Evolutionary conservation across 2,888 invertebrate genomes (phyloP), one percentile per base, ranked within the genome.

Genomic region (Arctia plantaginis): DNA sequence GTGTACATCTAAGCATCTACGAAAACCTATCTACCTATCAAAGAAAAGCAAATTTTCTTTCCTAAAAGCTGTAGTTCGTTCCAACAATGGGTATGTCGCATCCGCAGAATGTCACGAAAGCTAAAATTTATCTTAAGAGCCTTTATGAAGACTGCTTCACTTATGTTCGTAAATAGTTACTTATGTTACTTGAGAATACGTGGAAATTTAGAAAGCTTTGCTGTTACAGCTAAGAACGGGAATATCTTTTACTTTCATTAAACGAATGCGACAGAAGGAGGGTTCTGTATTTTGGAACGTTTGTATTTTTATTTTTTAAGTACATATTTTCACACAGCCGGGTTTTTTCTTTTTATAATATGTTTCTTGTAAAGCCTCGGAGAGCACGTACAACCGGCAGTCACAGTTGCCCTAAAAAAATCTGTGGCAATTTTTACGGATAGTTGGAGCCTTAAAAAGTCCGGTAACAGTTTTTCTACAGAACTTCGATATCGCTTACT

Each of bases 151-250:
- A 66, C 27, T n/a, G 27, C 15, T 66, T 41, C 41, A 66, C 41
- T 66, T 41, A 66, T 41, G 39, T 66, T 66, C n/a, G 39, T 66
- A n/a, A 27, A 41, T 39, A 41, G 33, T 66, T 66, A 27, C 41
- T 41, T 1, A 18, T 10, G 18, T n/a, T 41, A 15, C 66, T 15
- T 66, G 13, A 66, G n/a, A 66, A 41, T 27, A 27, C n/a, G 66
- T 18, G 18, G 39, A 41, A n/a, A 66, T 66, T 66, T 27, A 12
- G 39, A 15, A 66, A n/a, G 41, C 59, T 13, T 59, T 23, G 23
- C 8, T 23, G 12, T n/a, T 23, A 3, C 0, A 27, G 13, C n/a
- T 55, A n/a, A 55, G 55, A 55, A 55, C 12, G 15, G n/a, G 6
- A 13, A 27, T 59, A 27, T 59, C 13, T 59, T 13, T n/a, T 55